Conservation (phyloP, 2,888 invertebrate species). For the Odontocolon sp. region DNA sequence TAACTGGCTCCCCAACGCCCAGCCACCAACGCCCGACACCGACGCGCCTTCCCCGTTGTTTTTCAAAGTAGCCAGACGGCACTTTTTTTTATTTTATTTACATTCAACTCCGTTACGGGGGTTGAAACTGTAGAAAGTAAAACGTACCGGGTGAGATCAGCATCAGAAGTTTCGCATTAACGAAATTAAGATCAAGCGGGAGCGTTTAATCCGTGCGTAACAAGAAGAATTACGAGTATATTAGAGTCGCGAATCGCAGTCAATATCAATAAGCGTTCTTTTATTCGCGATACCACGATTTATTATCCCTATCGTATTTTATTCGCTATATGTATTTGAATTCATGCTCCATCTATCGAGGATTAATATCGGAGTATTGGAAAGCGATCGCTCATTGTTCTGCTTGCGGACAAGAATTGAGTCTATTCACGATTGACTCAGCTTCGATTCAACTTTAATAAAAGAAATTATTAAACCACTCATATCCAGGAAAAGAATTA, state of each 20-base stretch:
- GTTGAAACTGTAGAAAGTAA: neutral
- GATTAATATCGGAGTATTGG: no score
- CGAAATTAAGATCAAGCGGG: slow-evolving; percentile 44
- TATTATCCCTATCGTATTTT: neutral
- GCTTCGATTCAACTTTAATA: no score
- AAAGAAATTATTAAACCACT: no score
- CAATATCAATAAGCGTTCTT: no score
- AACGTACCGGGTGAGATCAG: slow-evolving; percentile 8
- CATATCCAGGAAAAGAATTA: no score
- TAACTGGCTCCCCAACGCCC: slow-evolving; percentile 48
- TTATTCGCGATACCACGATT: neutral
- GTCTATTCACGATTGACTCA: no score
- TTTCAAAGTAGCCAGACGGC: slow-evolving; percentile 41
- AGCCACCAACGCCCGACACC: slow-evolving; percentile 27
- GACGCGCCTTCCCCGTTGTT: slow-evolving; percentile 39
- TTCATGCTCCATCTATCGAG: no score
- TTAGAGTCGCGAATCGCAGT: neutral
- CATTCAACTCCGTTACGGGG: slow-evolving; percentile 16
- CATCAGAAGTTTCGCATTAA: slow-evolving; percentile 30
- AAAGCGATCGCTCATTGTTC: no score
- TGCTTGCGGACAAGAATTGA: no score
- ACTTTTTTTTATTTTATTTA: slow-evolving; percentile 51
- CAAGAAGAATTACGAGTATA: slow-evolving; percentile 12
- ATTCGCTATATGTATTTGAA: no score
- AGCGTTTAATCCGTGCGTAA: slow-evolving; percentile 35